Percentiles rank a stretch among this genome's conserved stretches.
Conservation (phyloP, 2,113 vertebrate species). For the Dasyurus viverrinus region DNA sequence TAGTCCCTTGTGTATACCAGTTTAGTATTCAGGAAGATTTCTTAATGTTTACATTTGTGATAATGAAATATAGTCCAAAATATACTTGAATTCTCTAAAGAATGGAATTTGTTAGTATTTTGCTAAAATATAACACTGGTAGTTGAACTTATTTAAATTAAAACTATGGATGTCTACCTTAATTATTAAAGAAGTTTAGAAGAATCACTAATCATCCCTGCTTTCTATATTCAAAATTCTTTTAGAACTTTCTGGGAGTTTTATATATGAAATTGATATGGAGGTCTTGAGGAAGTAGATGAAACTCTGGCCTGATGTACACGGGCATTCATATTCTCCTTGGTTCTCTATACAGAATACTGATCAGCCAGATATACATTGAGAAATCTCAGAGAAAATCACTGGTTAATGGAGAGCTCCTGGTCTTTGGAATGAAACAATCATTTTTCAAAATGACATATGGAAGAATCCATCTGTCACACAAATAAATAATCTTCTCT, state of each 20-base stretch:
- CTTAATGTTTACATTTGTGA: neutral
- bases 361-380: neutral
- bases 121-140: neutral
- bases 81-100: neutral
- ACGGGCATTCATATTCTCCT: conserved; percentile 30
- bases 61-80: neutral
- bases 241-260: neutral
- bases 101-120: neutral
- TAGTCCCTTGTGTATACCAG: neutral
- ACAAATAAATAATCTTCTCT: conserved; percentile 50
- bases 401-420: neutral
- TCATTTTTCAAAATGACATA: conserved; percentile 58
- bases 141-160: neutral
- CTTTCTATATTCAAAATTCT: neutral
- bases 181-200: neutral
- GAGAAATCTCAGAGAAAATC: conserved; percentile 20
- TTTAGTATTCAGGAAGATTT: neutral
- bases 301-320: conserved; percentile 27
- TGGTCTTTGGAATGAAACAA: conserved; percentile 41
- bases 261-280: neutral
- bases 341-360: neutral
- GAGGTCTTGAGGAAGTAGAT: neutral
- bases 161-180: neutral
- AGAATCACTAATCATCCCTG: neutral
- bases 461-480: conserved; percentile 15